A percentile compares a stretch with the other conserved stretches of the same genome.
phyloP scores from a whole-genome alignment of 2,888 invertebrate genomes.

The Apeira syringaria region DNA sequence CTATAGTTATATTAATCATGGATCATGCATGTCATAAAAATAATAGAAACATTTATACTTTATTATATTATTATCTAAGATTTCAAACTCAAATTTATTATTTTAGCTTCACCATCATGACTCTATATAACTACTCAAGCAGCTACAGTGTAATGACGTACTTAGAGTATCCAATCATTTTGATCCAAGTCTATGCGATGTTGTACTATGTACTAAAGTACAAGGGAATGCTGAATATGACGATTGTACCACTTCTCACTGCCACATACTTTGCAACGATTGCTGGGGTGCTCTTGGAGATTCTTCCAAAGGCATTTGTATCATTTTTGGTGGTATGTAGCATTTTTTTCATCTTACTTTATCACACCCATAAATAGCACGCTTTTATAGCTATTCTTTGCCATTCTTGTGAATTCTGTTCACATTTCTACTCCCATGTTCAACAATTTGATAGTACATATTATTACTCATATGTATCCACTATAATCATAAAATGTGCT shows the following conservation, averaged over 20 bases:
- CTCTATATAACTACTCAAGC: conserved; percentile 91
- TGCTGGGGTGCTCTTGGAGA: conserved; percentile 47
- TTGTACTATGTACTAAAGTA: conserved; percentile 89
- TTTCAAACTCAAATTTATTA: conserved; percentile 2
- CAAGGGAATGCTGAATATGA: conserved; percentile 79
- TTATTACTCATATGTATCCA: too few species aligned
- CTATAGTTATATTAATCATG: too few species aligned
- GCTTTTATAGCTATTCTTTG: too few species aligned
- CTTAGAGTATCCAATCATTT: conserved; percentile 92
- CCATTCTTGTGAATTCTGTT: too few species aligned
- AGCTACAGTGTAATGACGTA: conserved; percentile 90
- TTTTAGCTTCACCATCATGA: conserved; percentile 91
- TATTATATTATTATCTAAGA: too few species aligned
- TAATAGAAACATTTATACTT: too few species aligned
- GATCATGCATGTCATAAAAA: too few species aligned
- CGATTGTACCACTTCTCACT: conserved; percentile 46
- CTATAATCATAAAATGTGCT: too few species aligned
- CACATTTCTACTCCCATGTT: too few species aligned
- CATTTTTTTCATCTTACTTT: too few species aligned
- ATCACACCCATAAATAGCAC: too few species aligned
- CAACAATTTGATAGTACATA: too few species aligned
- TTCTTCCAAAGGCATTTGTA: conserved; percentile 76
- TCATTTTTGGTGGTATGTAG: conserved; percentile 86
- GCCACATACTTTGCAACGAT: conserved; percentile 57
- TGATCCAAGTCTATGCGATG: conserved; percentile 89